Conservation (phyloP, 1,140 invertebrate species). For the Alviniconcha marisindica region DNA sequence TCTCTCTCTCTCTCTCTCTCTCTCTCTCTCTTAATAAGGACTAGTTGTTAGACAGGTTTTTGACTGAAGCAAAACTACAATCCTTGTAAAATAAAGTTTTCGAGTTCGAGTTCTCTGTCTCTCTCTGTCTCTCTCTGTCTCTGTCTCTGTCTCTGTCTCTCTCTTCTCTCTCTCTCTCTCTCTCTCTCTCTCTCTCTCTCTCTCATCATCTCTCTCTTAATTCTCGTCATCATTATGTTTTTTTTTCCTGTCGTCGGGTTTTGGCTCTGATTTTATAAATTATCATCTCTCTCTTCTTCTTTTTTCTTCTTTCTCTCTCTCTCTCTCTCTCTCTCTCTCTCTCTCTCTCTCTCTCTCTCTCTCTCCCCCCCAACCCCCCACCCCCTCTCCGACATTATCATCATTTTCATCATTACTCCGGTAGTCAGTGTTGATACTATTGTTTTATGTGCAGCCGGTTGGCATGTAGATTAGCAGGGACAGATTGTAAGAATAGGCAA, state of each 20-base stretch:
- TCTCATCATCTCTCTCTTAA: constrained; percentile 18
- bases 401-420: too few species aligned
- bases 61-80: too few species aligned
- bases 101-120: not conserved
- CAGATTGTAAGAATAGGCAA: too few species aligned
- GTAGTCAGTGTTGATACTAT: too few species aligned
- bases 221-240: not conserved
- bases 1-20: too few species aligned
- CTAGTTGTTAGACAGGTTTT: too few species aligned
- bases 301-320: constrained; percentile 33
- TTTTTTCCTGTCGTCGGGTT: constrained; percentile 15
- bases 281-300: constrained; percentile 13
- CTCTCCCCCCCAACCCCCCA: not conserved
- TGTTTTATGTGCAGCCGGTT: too few species aligned
- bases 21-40: too few species aligned
- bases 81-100: too few species aligned
- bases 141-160: not conserved
- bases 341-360: constrained; percentile 28
- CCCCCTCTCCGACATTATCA: not conserved
- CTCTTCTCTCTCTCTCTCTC: not conserved
- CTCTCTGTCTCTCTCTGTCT: not conserved
- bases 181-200: constrained; percentile 13
- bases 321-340: constrained; percentile 32
- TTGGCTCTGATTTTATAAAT: constrained; percentile 21
- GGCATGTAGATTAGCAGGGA: too few species aligned